phyloP scores from a whole-genome alignment of 2,113 vertebrate species.

The Syrrhaptes paradoxus region DNA sequence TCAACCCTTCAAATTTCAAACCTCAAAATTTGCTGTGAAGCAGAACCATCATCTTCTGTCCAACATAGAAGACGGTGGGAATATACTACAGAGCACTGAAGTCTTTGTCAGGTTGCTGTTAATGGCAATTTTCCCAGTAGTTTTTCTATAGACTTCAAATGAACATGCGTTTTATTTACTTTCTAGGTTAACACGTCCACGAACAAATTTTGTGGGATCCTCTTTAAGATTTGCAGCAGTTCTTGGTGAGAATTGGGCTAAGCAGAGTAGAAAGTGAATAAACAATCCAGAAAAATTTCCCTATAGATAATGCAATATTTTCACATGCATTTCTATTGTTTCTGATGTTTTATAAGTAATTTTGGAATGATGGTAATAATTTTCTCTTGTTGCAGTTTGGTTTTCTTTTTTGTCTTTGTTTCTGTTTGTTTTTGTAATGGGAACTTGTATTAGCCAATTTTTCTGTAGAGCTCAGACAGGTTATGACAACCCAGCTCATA shows the following conservation, averaged over 20 bases:
- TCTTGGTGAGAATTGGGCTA: background rate
- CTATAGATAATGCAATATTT: background rate
- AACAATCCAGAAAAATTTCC: background rate
- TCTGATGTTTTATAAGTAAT: background rate
- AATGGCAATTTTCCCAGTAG: background rate
- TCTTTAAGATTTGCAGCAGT: background rate
- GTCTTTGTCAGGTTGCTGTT: background rate
- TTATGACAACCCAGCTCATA: background rate
- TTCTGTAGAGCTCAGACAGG: background rate
- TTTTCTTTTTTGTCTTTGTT: background rate
- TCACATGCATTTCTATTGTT: background rate
- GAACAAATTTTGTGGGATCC: background rate
- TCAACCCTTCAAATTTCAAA: background rate
- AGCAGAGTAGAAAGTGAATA: background rate
- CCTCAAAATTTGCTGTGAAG: background rate
- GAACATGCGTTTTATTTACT: background rate
- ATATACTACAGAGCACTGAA: background rate
- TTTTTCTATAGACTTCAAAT: background rate
- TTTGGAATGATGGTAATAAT: background rate
- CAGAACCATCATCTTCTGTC: background rate
- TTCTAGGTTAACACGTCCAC: background rate
- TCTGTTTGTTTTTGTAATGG: background rate
- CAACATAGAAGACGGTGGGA: background rate
- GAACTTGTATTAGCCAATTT: background rate
- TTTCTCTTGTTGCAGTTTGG: background rate